phyloP scores from a whole-genome alignment of 2,113 vertebrate genomes.

The Lanius ludovicianus region DNA sequence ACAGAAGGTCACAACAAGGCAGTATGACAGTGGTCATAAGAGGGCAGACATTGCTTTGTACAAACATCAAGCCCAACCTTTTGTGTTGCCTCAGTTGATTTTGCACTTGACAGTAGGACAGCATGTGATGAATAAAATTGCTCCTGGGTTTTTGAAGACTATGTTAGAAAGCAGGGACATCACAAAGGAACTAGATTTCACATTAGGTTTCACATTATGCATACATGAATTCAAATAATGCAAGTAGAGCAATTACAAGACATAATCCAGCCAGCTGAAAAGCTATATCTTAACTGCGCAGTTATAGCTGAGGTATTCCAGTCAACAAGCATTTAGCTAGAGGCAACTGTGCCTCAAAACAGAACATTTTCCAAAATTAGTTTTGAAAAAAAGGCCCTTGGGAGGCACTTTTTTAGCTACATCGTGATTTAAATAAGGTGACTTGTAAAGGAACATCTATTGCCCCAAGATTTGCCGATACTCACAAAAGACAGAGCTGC shows the following conservation, averaged over 20 bases:
- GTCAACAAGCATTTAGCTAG: constrained; percentile 9
- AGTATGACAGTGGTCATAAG: neutral
- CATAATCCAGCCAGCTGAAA: constrained; percentile 37
- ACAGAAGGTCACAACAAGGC: neutral
- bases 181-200: neutral
- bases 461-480: neutral
- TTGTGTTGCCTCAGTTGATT: neutral
- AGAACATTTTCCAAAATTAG: constrained; percentile 42
- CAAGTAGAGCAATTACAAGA: constrained; percentile 19
- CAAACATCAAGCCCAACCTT: neutral
- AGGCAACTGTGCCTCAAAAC: constrained; percentile 28
- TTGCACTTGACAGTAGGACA: neutral
- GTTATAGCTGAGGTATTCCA: constrained; percentile 1
- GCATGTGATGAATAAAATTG: neutral
- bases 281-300: neutral
- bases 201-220: neutral
- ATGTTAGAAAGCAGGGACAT: neutral
- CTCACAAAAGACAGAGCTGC: neutral
- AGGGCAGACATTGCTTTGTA: neutral
- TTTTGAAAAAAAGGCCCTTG: constrained; percentile 37
- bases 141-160: constrained; percentile 12
- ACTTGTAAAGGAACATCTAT: constrained; percentile 29
- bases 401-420: neutral
- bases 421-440: constrained; percentile 26
- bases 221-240: constrained; percentile 26